phyloP scores from a whole-genome alignment of 2,113 vertebrate species.

The Microcebus tavaratra region DNA sequence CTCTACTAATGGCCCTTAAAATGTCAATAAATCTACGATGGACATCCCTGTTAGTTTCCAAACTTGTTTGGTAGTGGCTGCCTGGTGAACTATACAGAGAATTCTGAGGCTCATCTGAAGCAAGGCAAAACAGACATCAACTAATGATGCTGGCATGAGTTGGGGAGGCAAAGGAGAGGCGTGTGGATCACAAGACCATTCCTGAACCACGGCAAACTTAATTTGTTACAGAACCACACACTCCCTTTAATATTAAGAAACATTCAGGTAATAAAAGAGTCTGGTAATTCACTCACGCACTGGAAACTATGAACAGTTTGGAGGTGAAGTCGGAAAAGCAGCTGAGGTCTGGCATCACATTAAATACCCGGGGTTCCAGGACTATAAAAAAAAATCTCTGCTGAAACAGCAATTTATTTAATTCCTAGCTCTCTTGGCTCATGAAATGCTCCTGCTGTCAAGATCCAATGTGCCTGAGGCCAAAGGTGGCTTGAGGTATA shows the following conservation, averaged over 20 bases:
- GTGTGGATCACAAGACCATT: neutral
- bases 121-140: neutral
- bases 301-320: conserved; percentile 33
- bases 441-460: neutral
- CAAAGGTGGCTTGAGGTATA: neutral
- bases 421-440: conserved; percentile 36
- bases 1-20: conserved; percentile 35
- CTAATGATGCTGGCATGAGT: neutral
- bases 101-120: neutral
- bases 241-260: neutral
- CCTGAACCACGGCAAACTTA: neutral
- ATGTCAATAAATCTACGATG: neutral
- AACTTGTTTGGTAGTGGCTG: neutral
- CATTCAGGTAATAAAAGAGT: neutral
- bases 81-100: neutral
- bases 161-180: neutral
- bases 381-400: conserved; percentile 28
- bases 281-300: neutral
- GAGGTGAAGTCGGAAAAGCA: conserved; percentile 29
- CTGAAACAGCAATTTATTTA: conserved; percentile 40
- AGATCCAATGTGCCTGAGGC: neutral
- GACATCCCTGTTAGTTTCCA: neutral
- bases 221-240: neutral
- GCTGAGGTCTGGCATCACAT: conserved; percentile 52
- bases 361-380: conserved; percentile 18